phyloP scores from a whole-genome alignment of 2,888 invertebrate genomes.

The Trichopoda pennipes region DNA sequence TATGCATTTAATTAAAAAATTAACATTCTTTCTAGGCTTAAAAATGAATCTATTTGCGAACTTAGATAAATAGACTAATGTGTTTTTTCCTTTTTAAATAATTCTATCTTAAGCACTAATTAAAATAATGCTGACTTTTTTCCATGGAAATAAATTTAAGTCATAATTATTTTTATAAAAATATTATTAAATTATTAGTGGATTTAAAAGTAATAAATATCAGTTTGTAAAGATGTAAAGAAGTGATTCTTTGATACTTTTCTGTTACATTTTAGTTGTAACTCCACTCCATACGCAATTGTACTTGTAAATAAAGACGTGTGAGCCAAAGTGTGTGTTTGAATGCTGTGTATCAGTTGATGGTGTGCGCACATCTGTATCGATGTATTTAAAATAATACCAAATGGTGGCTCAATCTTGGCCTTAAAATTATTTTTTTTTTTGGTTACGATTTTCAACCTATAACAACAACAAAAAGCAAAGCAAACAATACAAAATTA shows the following conservation, averaged over 20 bases:
- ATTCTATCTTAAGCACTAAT: too few relatives aligned
- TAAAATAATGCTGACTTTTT: too few relatives aligned
- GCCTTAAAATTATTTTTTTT: slow-evolving; percentile 56
- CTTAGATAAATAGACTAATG: too few relatives aligned
- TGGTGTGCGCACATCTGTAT: slow-evolving; percentile 9
- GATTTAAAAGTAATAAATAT: neutral
- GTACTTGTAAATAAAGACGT: neutral
- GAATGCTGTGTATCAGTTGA: slow-evolving; percentile 1
- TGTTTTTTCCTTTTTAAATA: too few relatives aligned
- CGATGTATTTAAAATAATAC: slow-evolving; percentile 30
- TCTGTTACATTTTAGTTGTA: slow-evolving; percentile 5
- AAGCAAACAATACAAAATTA: slow-evolving; percentile 38
- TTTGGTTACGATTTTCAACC: slow-evolving; percentile 15
- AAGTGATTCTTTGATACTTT: slow-evolving; percentile 36
- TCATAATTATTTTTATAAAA: too few relatives aligned
- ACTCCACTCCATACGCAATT: neutral
- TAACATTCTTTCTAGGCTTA: too few relatives aligned
- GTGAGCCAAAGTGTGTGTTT: neutral
- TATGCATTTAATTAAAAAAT: too few relatives aligned
- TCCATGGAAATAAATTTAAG: too few relatives aligned
- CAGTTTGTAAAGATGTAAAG: slow-evolving; percentile 16
- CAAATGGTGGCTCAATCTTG: slow-evolving; percentile 59
- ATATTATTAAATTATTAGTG: neutral
- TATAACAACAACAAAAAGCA: slow-evolving; percentile 27
- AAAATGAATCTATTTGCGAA: too few relatives aligned